These are phyloP conservation scores for Papilio polytes DNA, from an alignment of 1,140 invertebrate genomes.

Conservation along the genomic window DNA sequence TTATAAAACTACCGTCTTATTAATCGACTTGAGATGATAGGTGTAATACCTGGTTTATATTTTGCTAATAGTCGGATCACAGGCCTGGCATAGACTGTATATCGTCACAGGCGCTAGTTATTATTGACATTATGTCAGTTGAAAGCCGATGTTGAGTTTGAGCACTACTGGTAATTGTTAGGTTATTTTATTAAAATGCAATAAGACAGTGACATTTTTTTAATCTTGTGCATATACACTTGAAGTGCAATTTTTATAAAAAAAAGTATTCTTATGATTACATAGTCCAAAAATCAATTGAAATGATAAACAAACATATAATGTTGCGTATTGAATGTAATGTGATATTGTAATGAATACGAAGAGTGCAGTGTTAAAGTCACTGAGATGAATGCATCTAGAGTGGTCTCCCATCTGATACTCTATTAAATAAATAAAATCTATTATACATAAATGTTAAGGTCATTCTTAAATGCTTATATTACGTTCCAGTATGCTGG, in stretches of 20 bases:
- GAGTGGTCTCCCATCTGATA: not conserved
- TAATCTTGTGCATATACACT: not conserved
- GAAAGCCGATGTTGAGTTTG: too few relatives aligned
- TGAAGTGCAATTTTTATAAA: not conserved
- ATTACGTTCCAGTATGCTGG: not conserved
- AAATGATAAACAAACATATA: not conserved
- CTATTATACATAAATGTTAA: not conserved
- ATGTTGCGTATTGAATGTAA: not conserved
- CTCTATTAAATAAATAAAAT: not conserved
- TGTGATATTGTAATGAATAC: conserved; percentile 3
- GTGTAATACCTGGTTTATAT: too few relatives aligned
- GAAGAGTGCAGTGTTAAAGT: not conserved
- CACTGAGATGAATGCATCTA: conserved; percentile 6
- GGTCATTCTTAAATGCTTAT: not conserved
- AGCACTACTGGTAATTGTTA: too few relatives aligned
- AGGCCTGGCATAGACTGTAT: too few relatives aligned
- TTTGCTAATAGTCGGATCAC: too few relatives aligned
- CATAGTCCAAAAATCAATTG: not conserved
- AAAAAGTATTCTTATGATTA: not conserved
- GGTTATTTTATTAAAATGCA: not conserved
- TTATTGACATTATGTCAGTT: too few relatives aligned
- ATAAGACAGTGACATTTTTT: not conserved
- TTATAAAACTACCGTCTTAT: not conserved
- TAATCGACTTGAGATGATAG: not conserved
- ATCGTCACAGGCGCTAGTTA: too few relatives aligned